Evolutionary conservation across 2,797 vertebrate species (phyloP).

Genomic region (Onychomys torridus): DNA sequence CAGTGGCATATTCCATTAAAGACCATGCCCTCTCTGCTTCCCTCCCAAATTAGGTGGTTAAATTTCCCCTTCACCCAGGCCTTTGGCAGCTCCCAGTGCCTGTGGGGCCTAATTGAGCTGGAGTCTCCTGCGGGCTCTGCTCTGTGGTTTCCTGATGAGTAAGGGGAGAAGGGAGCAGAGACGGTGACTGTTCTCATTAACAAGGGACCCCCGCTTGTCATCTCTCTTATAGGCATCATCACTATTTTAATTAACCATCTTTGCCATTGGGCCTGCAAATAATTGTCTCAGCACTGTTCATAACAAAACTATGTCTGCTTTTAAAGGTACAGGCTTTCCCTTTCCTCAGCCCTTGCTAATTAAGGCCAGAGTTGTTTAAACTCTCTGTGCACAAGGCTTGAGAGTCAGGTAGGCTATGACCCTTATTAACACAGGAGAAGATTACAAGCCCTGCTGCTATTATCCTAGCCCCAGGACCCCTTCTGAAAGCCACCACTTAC

Average conservation of each 20-base stretch:
- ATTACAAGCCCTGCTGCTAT: conserved; percentile 65
- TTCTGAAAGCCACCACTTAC: conserved; percentile 51
- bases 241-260: conserved; percentile 78
- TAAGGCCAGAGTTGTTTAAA: conserved; percentile 55
- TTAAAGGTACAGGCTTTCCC: conserved; percentile 28
- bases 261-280: conserved; percentile 66
- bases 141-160: conserved; percentile 79
- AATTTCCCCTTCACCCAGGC: conserved; percentile 62
- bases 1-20: conserved; percentile 38
- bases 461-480: neutral
- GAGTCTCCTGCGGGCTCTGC: conserved; percentile 47
- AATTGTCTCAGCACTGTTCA: conserved; percentile 55
- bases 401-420: conserved; percentile 59
- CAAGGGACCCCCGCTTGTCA: conserved; percentile 33
- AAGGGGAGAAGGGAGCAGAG: conserved; percentile 59
- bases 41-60: conserved; percentile 72
- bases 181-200: conserved; percentile 47
- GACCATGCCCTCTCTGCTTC: conserved; percentile 1
- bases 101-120: conserved; percentile 75
- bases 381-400: conserved; percentile 28
- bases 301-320: neutral
- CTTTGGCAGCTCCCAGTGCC: conserved; percentile 67
- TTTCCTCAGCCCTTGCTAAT: conserved; percentile 60
- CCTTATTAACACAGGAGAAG: conserved; percentile 69
- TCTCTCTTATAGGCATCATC: conserved; percentile 45